Evolutionary conservation across 1,140 invertebrate species (phyloP).

Genomic region (Elysia chlorotica): DNA sequence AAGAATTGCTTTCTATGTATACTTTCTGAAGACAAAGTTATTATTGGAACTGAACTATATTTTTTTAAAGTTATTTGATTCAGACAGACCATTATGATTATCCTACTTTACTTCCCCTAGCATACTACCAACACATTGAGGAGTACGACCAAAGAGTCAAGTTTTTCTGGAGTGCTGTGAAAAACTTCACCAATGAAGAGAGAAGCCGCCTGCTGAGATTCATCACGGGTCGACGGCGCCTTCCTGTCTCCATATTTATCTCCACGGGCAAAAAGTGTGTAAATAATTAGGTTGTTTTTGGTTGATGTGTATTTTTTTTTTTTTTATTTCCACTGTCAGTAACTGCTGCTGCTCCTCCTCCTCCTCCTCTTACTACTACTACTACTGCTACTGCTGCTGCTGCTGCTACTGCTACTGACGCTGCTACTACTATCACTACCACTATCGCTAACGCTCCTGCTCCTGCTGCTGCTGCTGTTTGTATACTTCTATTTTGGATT

Average conservation of each 20-base stretch:
- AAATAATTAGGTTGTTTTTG: no score
- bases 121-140: conserved; percentile 59
- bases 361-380: no score
- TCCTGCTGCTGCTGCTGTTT: no score
- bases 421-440: no score
- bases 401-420: no score
- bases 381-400: no score
- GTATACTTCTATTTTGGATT: no score
- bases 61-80: background rate
- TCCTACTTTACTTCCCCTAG: conserved; percentile 27
- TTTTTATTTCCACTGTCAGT: no score
- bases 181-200: conserved; percentile 60
- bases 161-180: conserved; percentile 59
- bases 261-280: conserved; percentile 56
- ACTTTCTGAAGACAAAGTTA: background rate
- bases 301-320: no score
- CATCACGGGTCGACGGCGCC: conserved; percentile 57
- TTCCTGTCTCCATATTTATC: conserved; percentile 57
- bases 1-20: background rate
- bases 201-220: conserved; percentile 60
- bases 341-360: no score
- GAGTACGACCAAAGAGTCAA: conserved; percentile 54
- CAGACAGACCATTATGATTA: background rate
- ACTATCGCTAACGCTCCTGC: no score
- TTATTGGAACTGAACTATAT: background rate